Evolutionary conservation across 2,797 vertebrate species (phyloP).

Genomic region (Sebastes trivittatus): DNA sequence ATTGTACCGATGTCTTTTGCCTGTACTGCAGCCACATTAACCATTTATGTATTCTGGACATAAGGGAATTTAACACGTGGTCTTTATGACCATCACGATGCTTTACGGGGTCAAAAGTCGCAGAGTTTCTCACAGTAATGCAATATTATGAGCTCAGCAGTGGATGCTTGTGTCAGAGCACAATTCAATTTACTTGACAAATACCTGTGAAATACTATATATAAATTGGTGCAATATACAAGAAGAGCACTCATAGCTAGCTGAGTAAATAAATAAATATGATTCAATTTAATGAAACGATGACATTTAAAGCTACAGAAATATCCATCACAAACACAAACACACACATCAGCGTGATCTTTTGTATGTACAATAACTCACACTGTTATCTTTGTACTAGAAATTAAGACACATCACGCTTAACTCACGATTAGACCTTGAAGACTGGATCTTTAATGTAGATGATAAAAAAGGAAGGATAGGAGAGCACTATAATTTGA

Average conservation of each 20-base stretch:
- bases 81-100: not conserved
- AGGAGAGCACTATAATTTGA: not conserved
- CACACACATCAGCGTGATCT: not conserved
- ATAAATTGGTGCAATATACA: slow-evolving; percentile 8
- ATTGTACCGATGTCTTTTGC: not conserved
- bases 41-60: slow-evolving; percentile 19
- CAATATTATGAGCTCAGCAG: not conserved
- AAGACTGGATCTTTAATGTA: not conserved
- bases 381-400: not conserved
- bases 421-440: not conserved
- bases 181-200: slow-evolving; percentile 24
- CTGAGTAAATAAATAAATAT: not conserved
- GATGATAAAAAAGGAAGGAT: not conserved
- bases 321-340: not conserved
- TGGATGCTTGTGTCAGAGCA: not conserved
- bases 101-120: slow-evolving; percentile 24
- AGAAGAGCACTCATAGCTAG: not conserved
- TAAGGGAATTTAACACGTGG: not conserved
- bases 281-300: not conserved
- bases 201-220: not conserved
- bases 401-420: not conserved
- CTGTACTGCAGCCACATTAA: not conserved
- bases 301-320: not conserved
- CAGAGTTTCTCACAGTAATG: not conserved
- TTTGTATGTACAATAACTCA: not conserved